These are phyloP conservation scores for Athrips mouffetella DNA, from an alignment of 2,888 invertebrate genomes.

Conservation along the genomic window DNA sequence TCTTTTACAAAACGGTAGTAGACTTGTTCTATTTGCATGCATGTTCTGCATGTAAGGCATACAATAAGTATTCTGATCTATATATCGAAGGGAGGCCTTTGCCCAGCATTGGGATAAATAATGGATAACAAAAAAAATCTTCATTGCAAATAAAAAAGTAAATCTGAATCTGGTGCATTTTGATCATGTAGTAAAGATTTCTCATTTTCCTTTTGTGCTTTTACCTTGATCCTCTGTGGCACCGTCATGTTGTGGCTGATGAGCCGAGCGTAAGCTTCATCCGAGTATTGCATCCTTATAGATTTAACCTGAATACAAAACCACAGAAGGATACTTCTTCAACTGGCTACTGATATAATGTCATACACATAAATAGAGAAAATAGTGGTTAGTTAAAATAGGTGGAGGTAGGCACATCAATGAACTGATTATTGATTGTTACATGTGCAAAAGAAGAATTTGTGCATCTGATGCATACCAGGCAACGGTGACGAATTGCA, in stretches of 20 bases:
- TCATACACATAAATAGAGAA: too few relatives aligned
- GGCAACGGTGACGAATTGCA: background rate
- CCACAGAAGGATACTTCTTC: background rate
- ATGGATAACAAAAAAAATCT: background rate
- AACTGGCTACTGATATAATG: too few relatives aligned
- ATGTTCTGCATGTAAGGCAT: too few relatives aligned
- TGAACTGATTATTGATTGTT: constrained; percentile 2
- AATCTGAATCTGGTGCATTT: too few relatives aligned
- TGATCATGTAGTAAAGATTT: background rate
- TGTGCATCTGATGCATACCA: background rate
- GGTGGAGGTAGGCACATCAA: constrained; percentile 6
- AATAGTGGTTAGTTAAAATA: too few relatives aligned
- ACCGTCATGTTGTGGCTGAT: constrained; percentile 75
- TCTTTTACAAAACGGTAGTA: too few relatives aligned
- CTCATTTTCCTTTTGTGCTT: background rate
- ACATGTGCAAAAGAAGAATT: background rate
- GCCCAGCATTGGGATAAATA: background rate
- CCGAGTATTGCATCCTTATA: constrained; percentile 59
- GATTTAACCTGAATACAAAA: constrained; percentile 11
- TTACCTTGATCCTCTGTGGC: constrained; percentile 72
- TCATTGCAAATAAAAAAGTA: background rate
- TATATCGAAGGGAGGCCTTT: too few relatives aligned
- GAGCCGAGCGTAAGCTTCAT: constrained; percentile 69
- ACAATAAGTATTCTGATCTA: too few relatives aligned
- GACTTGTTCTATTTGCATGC: too few relatives aligned